Evolutionary conservation across 2,113 vertebrate genomes (phyloP), one percentile per base, ranked within the genome.

Genomic region (Calidris pugnax): DNA sequence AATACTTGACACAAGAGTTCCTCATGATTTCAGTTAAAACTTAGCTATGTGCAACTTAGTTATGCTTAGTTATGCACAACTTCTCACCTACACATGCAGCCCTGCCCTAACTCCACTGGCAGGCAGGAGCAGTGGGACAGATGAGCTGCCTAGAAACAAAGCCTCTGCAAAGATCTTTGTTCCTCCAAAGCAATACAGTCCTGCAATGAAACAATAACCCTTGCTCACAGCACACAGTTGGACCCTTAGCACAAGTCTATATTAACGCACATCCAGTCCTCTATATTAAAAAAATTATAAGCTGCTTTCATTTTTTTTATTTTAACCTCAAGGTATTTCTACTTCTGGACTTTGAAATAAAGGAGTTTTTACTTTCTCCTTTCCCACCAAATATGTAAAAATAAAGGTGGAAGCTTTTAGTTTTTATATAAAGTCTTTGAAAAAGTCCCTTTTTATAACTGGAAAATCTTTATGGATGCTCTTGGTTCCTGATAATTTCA

Each of bases 41-140:
- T 11, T 3, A 6, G n/a, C n/a, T 10, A 6, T 3, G 27, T 43
- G 27, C 20, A 63, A 0, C 30, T 45, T 26, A n/a, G n/a, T n/a
- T 7, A 8, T 67, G 21, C 5, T 33, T 10, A 7, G 18, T n/a
- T 10, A 6, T 3, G 27, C 37, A 24, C 20, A 63, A 0, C 30
- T 45, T 26, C 59, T 51, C 81, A 27, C 14, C 60, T 35, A 32
- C 30, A 24, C 13, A 12, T 11, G 33, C 55, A 91, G 32, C 50
- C 37, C 56, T 67, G 12, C 39, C 27, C 9, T 4, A 15, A 7
- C 43, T 32, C 9, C 10, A 4, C 15, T 27, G 14, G 32, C 69
- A 59, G 50, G 33, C 45, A 67, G 41, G 14, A 26, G 22, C 1
- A 8, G 2, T 8, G 35, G 57, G 6, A 32, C 3, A 39, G 16